Evolutionary conservation across 2,113 vertebrate species (phyloP), one percentile per base, ranked within the genome.

Genomic region (Symphodus melops): DNA sequence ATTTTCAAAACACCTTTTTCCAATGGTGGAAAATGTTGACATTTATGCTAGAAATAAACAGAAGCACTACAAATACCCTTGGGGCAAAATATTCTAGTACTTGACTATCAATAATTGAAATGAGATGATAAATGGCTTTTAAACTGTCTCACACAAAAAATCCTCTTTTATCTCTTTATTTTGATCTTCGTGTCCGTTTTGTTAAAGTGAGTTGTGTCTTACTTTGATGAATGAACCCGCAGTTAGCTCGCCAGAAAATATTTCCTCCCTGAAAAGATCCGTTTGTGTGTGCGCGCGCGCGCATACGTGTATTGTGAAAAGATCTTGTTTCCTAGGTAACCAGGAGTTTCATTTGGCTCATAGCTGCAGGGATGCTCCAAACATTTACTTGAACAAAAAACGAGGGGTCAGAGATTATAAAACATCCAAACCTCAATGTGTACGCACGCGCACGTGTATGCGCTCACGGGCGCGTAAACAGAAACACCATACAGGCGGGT

Each of bases 261-360:
- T 68, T 75, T 75, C 72, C 61, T 25, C 37, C 6, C 3, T n/a
- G 55, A 54, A 25, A 64, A 75, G 66, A 75, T 28, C 36, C 13
- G 19, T 41, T 25, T 57, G 41, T 42, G 75, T 25, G 25, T 25
- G 25, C 10, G 21, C 16, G 16, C 11, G 13, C 19, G 63, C 9
- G 54, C 14, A 28, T 28, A 54, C 60, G 64, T 9, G 3, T 37
- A 53, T 55, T 58, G 68, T 67, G 70, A 71, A 79, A 73, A 83
- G 49, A 71, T 36, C 93, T 83, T 90, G 94, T 95, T 94, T 92
- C 94, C 94, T 80, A 85, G 93, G 94, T 81, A 93, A 95, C 93
- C 84, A 25, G 69, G 69, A 77, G 86, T 72, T 82, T 86, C 82
- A 82, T 77, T 75, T 77, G 68, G 83, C 85, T 86, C 83, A 25